Evolutionary conservation across 2,797 vertebrate species (phyloP).

Genomic region (Chelmon rostratus): DNA sequence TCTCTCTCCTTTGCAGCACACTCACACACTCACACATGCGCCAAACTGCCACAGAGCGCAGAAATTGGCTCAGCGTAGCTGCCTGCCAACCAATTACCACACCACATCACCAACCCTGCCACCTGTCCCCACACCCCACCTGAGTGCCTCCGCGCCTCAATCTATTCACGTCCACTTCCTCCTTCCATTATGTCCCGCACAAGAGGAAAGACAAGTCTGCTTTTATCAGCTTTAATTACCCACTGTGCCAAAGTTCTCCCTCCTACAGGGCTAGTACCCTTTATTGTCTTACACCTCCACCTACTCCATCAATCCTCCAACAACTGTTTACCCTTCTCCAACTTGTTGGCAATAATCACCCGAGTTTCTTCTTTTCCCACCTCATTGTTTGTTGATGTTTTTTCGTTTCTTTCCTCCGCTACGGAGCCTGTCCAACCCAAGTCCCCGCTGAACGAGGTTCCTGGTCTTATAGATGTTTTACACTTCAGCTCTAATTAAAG

Average conservation of each 20-base stretch:
- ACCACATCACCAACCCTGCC: slow-evolving; percentile 42
- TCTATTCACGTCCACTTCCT: slow-evolving; percentile 52
- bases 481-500: slow-evolving; percentile 78
- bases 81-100: slow-evolving; percentile 82
- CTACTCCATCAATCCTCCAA: slow-evolving; percentile 55
- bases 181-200: slow-evolving; percentile 52
- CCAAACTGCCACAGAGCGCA: slow-evolving; percentile 56
- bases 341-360: slow-evolving; percentile 64
- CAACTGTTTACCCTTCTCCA: slow-evolving; percentile 45
- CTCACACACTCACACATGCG: slow-evolving; percentile 23
- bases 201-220: slow-evolving; percentile 37
- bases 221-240: slow-evolving; percentile 81
- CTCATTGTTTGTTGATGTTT: slow-evolving; percentile 47
- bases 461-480: slow-evolving; percentile 46
- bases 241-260: slow-evolving; percentile 56
- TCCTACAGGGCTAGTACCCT: slow-evolving; percentile 27
- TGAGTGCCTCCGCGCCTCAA: slow-evolving; percentile 31
- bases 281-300: slow-evolving; percentile 68
- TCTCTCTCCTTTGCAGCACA: slow-evolving; percentile 29
- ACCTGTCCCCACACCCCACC: slow-evolving; percentile 55
- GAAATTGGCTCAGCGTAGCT: slow-evolving; percentile 58
- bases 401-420: slow-evolving; percentile 35
- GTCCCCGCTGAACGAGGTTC: slow-evolving; percentile 54
- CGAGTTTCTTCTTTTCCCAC: slow-evolving; percentile 7
- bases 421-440: slow-evolving; percentile 12